Percentiles rank a stretch among this genome's conserved stretches.
Evolutionary conservation across 1,140 invertebrate genomes (phyloP).

Genomic region (Zophobas atratus): DNA sequence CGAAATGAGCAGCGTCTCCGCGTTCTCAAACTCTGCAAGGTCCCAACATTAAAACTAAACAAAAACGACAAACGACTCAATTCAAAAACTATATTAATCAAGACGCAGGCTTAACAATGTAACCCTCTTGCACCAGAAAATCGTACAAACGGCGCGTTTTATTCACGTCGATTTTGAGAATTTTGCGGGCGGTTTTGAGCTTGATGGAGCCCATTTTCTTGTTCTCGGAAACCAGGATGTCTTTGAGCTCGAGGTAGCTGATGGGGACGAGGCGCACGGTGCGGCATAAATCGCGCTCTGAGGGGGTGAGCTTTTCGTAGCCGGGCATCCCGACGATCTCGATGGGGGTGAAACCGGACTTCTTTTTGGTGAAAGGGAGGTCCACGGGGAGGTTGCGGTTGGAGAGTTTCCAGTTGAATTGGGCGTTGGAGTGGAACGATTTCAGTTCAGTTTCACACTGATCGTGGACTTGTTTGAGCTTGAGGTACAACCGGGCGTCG

Average conservation of each 20-base stretch:
- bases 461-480: conserved; percentile 76
- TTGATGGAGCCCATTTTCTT: conserved; percentile 79
- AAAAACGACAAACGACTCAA: conserved; percentile 15
- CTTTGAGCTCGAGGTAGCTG: conserved; percentile 84
- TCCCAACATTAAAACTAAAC: conserved; percentile 24
- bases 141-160: conserved; percentile 94
- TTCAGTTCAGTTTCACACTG: conserved; percentile 72
- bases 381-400: conserved; percentile 58
- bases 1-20: conserved; percentile 97
- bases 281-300: conserved; percentile 86
- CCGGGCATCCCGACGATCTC: conserved; percentile 85
- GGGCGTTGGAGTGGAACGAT: conserved; percentile 58
- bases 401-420: conserved; percentile 62
- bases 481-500: conserved; percentile 78
- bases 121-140: conserved; percentile 81
- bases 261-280: conserved; percentile 81
- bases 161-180: conserved; percentile 95
- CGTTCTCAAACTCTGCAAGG: conserved; percentile 96
- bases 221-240: conserved; percentile 82
- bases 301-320: conserved; percentile 80
- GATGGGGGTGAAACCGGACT: conserved; percentile 74
- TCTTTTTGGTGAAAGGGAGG: conserved; percentile 55
- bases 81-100: conserved; percentile 32
- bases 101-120: conserved; percentile 73
- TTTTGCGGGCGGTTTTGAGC: conserved; percentile 83